phyloP scores from a whole-genome alignment of 2,888 invertebrate genomes.

The Entomobrya proxima region DNA sequence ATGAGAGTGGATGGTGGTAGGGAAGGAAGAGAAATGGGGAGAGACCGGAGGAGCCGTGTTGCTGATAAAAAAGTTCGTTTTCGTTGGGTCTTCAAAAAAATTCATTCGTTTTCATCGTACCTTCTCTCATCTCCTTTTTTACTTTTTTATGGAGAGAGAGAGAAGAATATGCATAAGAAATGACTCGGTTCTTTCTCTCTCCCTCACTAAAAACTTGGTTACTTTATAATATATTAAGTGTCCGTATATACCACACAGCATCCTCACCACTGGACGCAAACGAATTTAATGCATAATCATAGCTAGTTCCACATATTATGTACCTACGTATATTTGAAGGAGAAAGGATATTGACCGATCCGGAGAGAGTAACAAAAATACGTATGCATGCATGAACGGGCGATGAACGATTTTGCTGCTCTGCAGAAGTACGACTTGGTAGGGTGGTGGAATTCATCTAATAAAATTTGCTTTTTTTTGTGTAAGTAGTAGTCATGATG shows the following conservation, averaged over 20 bases:
- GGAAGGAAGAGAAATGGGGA: conserved; percentile 20
- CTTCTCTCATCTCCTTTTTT: conserved; percentile 28
- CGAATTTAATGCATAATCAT: background rate
- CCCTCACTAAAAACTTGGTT: conserved; percentile 32
- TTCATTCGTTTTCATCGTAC: conserved; percentile 39
- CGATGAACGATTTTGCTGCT: conserved; percentile 7
- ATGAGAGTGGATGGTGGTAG: background rate
- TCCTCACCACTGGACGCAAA: background rate
- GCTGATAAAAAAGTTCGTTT: conserved; percentile 48
- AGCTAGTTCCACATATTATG: background rate
- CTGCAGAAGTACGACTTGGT: background rate
- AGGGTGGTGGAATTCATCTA: conserved; percentile 74
- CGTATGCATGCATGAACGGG: conserved; percentile 14
- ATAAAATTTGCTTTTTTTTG: conserved; percentile 74
- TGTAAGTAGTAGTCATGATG: conserved; percentile 19
- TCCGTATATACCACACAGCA: background rate
- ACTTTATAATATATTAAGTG: conserved; percentile 31
- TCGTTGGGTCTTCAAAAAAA: conserved; percentile 1
- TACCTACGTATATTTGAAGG: conserved; percentile 59
- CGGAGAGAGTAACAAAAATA: conserved; percentile 21
- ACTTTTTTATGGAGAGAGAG: conserved; percentile 33
- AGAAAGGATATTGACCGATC: conserved; percentile 65
- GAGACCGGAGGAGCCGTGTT: conserved; percentile 3
- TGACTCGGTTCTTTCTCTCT: conserved; percentile 40
- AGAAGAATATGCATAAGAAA: conserved; percentile 63